Evolutionary conservation across 1,140 invertebrate genomes (phyloP).

Genomic region (Diprion similis): DNA sequence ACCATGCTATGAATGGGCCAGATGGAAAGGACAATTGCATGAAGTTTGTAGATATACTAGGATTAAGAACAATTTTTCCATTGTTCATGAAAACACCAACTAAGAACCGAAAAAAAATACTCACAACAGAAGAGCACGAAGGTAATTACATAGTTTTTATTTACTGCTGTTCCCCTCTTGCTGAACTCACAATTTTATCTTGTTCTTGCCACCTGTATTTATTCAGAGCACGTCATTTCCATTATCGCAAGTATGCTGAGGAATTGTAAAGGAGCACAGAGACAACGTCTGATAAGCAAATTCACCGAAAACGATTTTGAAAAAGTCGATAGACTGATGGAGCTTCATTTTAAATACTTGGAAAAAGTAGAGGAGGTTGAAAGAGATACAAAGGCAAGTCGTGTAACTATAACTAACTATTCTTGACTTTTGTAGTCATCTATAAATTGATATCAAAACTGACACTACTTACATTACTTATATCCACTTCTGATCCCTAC

Average conservation of each 20-base stretch:
- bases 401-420: slow-evolving; percentile 59
- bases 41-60: slow-evolving; percentile 98
- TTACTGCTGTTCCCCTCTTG: no score
- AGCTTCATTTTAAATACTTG: slow-evolving; percentile 97
- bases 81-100: slow-evolving; percentile 99
- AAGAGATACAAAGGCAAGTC: slow-evolving; percentile 67
- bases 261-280: slow-evolving; percentile 89
- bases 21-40: slow-evolving; percentile 96
- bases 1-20: slow-evolving; percentile 92
- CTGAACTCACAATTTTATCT: not conserved
- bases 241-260: slow-evolving; percentile 93
- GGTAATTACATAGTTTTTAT: slow-evolving; percentile 61
- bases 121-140: slow-evolving; percentile 92
- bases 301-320: slow-evolving; percentile 99
- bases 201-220: slow-evolving; percentile 29
- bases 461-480: slow-evolving; percentile 17
- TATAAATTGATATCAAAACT: not conserved
- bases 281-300: slow-evolving; percentile 91
- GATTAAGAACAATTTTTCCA: slow-evolving; percentile 95
- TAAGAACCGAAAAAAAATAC: slow-evolving; percentile 82
- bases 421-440: no score
- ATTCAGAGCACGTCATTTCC: slow-evolving; percentile 89
- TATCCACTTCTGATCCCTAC: slow-evolving; percentile 10
- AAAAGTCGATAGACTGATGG: slow-evolving; percentile 95
- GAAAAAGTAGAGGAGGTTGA: slow-evolving; percentile 93